These are phyloP conservation scores for Nycteola revayana DNA, from an alignment of 2,888 invertebrate species.

Conservation along the genomic window DNA sequence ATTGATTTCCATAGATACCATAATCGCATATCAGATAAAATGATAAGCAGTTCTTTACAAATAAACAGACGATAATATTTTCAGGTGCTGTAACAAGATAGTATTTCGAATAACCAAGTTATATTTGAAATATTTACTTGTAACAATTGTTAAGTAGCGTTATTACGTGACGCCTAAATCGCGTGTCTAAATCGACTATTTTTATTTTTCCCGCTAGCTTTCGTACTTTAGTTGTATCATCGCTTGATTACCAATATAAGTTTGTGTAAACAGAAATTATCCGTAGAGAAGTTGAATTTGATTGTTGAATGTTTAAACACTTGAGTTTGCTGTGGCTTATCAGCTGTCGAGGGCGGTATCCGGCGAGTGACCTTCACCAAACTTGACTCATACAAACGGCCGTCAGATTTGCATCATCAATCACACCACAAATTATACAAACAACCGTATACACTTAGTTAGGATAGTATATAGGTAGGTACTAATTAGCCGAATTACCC, in stretches of 20 bases:
- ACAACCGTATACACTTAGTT: constrained; percentile 22
- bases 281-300: no score
- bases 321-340: constrained; percentile 44
- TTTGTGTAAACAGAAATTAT: no score
- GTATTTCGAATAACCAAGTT: not conserved
- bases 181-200: constrained; percentile 23
- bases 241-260: no score
- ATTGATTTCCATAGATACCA: no score
- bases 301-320: constrained; percentile 22
- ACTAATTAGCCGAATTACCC: constrained; percentile 21
- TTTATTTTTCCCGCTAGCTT: constrained; percentile 12
- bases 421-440: constrained; percentile 33
- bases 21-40: no score
- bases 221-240: no score
- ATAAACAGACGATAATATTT: no score
- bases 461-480: constrained; percentile 5
- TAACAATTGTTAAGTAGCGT: not conserved
- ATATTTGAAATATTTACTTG: not conserved
- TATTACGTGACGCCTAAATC: constrained; percentile 20
- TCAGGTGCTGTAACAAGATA: not conserved
- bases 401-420: constrained; percentile 54
- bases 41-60: no score
- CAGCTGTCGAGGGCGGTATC: constrained; percentile 54
- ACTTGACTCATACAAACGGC: constrained; percentile 53
- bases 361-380: constrained; percentile 55